These are phyloP conservation scores for Tipula lateralis DNA, from an alignment of 2,888 invertebrate species.

Conservation along the genomic window DNA sequence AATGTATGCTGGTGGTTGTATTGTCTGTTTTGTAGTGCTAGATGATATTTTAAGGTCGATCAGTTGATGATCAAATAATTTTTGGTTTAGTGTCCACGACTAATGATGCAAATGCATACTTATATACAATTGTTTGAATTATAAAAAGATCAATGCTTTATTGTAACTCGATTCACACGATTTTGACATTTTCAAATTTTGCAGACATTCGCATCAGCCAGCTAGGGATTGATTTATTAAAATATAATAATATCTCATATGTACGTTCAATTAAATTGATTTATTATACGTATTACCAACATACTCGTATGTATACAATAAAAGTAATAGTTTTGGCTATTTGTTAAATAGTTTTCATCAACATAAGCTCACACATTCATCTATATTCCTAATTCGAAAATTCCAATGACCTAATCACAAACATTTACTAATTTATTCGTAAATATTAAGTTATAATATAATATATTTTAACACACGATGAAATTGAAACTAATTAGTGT, in stretches of 20 bases:
- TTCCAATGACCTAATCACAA: background rate
- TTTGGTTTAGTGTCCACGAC: background rate
- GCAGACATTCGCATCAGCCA: too few species aligned
- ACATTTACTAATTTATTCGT: background rate
- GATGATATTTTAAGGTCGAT: background rate
- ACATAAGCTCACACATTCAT: background rate
- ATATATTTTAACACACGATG: slow-evolving; percentile 11
- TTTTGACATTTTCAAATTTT: background rate
- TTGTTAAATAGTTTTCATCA: background rate
- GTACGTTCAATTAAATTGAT: background rate
- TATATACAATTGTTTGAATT: background rate
- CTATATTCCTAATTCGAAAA: background rate
- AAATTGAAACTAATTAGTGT: slow-evolving; percentile 15
- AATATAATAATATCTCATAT: background rate
- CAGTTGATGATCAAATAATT: background rate
- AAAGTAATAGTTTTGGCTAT: background rate
- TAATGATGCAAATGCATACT: background rate
- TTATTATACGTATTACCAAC: background rate
- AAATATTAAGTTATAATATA: background rate
- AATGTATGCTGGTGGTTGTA: background rate
- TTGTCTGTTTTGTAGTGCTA: background rate
- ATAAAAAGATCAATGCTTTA: background rate
- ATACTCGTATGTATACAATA: too few species aligned
- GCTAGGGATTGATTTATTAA: background rate
- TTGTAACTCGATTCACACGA: background rate